Evolutionary conservation across 2,113 vertebrate species (phyloP).

Genomic region (Calidris pygmaea): DNA sequence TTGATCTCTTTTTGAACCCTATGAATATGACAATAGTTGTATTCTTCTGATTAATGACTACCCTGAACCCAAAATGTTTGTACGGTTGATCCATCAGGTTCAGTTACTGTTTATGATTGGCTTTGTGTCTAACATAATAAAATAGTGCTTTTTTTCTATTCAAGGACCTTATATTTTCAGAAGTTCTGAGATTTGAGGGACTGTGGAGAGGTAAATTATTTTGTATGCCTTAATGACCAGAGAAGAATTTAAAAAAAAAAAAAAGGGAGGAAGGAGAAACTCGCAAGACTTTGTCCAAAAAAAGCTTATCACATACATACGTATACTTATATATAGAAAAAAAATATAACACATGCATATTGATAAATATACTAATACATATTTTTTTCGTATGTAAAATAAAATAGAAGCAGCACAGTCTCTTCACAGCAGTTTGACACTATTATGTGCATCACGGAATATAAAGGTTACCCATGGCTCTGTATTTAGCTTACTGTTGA

Average conservation of each 20-base stretch:
- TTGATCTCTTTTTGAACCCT: constrained; percentile 6
- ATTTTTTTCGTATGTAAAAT: neutral
- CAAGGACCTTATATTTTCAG: neutral
- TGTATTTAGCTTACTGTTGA: neutral
- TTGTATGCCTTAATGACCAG: neutral
- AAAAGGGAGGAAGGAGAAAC: accelerated
- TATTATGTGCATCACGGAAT: accelerated
- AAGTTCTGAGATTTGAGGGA: neutral
- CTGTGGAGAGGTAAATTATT: neutral
- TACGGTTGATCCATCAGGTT: neutral
- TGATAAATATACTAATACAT: neutral
- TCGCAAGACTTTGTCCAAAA: neutral
- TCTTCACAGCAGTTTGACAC: neutral
- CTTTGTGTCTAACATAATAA: neutral
- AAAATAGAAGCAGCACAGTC: neutral
- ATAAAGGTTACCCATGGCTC: neutral
- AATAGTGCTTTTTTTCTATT: neutral
- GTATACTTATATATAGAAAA: neutral
- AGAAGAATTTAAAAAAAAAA: neutral
- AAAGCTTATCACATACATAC: neutral
- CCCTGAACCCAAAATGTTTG: neutral
- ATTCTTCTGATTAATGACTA: neutral
- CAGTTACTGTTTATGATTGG: neutral
- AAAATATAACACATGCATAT: neutral
- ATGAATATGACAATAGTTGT: neutral